Evolutionary conservation across 2,888 invertebrate species (phyloP).

Genomic region (Lasius fuliginosus): DNA sequence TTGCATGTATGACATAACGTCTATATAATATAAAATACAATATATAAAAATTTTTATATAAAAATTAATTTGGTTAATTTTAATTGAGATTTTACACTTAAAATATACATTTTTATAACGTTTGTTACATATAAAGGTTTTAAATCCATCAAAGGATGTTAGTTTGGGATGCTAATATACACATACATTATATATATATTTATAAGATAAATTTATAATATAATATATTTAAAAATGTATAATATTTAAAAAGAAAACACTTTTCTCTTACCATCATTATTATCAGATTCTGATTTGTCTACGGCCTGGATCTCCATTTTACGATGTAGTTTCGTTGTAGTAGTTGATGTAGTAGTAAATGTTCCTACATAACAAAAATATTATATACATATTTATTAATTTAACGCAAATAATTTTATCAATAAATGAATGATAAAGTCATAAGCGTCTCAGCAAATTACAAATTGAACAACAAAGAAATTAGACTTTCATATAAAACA

Average conservation of each 20-base stretch:
- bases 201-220: neutral
- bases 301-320: conserved; percentile 85
- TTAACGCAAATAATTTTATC: conserved; percentile 70
- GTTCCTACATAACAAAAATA: conserved; percentile 84
- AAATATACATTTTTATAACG: no score
- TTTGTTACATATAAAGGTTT: no score
- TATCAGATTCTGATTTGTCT: conserved; percentile 81
- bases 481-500: neutral
- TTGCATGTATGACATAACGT: no score
- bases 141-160: no score
- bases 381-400: conserved; percentile 83
- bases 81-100: no score
- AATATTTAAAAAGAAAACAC: neutral
- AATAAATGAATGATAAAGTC: conserved; percentile 59
- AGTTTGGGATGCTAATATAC: no score
- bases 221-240: neutral
- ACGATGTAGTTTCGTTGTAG: conserved; percentile 83
- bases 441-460: conserved; percentile 25
- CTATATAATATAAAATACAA: no score
- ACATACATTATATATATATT: no score
- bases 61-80: no score
- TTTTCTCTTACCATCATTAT: conserved; percentile 83
- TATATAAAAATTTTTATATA: no score
- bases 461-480: neutral
- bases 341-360: conserved; percentile 83